phyloP scores from a whole-genome alignment of 2,888 invertebrate genomes.

The Ceratothoa steindachneri region DNA sequence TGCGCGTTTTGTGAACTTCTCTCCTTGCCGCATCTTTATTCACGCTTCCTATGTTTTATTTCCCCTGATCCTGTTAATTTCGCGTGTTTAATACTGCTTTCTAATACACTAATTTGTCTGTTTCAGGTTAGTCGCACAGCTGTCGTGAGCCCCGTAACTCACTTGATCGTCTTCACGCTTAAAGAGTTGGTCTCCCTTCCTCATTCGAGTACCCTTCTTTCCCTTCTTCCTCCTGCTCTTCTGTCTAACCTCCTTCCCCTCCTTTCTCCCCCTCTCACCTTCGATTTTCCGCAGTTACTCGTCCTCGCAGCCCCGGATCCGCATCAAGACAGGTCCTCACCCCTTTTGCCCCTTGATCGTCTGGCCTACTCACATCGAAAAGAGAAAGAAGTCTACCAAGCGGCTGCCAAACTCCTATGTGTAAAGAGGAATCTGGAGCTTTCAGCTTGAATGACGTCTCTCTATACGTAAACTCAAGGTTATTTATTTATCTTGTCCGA shows the following conservation, averaged over 20 bases:
- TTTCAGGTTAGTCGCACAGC: conserved; percentile 33
- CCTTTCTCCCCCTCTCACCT: conserved; percentile 34
- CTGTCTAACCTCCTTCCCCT: conserved; percentile 39
- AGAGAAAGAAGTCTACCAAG: conserved; percentile 5
- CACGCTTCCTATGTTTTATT: too few species aligned
- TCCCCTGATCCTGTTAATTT: too few species aligned
- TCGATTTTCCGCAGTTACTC: conserved; percentile 33
- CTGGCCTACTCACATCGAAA: conserved; percentile 32
- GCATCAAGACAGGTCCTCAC: not conserved
- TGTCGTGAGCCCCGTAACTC: conserved; percentile 41
- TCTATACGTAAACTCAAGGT: not conserved
- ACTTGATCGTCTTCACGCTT: conserved; percentile 33
- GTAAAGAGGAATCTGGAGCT: conserved; percentile 33
- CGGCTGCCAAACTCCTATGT: conserved; percentile 44
- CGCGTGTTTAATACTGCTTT: too few species aligned
- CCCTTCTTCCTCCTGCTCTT: conserved; percentile 40
- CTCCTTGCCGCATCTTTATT: too few species aligned
- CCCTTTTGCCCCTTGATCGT: conserved; percentile 18
- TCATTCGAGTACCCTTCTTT: conserved; percentile 36
- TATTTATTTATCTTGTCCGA: too few species aligned
- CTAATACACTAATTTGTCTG: too few species aligned
- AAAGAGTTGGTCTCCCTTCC: conserved; percentile 36
- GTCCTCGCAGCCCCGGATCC: conserved; percentile 33
- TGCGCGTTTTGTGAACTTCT: too few species aligned
- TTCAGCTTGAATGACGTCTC: not conserved